Conservation (phyloP, 1,140 invertebrate species). For the Neotoxoptera formosana region DNA sequence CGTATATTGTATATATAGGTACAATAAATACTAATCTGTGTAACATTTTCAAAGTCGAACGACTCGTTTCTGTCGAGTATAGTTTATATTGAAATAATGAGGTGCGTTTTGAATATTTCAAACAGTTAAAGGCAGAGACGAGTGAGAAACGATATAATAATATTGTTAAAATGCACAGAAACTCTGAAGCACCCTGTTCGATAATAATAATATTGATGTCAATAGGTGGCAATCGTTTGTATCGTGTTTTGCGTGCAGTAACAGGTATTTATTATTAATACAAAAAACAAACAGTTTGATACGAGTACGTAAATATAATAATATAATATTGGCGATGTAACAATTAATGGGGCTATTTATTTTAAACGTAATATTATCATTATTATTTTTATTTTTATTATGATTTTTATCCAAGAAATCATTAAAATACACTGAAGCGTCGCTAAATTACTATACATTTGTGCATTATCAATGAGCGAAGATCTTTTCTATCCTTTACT, state of each 20-base stretch:
- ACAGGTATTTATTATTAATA: slow-evolving; percentile 19
- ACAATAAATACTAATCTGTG: too few relatives aligned
- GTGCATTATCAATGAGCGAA: not conserved
- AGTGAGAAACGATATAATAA: not conserved
- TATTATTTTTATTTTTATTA: not conserved
- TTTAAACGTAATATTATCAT: too few relatives aligned
- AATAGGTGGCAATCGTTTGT: not conserved
- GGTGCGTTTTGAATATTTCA: not conserved
- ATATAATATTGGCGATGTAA: not conserved
- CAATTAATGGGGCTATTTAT: not conserved
- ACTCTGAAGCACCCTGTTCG: not conserved
- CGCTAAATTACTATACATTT: not conserved
- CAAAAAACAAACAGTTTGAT: not conserved
- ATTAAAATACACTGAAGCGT: not conserved
- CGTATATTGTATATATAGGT: not conserved
- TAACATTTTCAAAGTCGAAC: not conserved
- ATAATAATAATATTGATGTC: not conserved
- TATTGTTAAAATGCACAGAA: not conserved
- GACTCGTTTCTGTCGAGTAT: not conserved
- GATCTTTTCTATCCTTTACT: not conserved
- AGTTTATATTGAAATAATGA: not conserved
- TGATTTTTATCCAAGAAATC: not conserved
- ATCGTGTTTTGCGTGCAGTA: not conserved
- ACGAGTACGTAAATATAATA: not conserved
- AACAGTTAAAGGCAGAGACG: not conserved